These are phyloP conservation scores for Thymelicus lineola DNA, from an alignment of 2,888 invertebrate species.

Conservation along the genomic window DNA sequence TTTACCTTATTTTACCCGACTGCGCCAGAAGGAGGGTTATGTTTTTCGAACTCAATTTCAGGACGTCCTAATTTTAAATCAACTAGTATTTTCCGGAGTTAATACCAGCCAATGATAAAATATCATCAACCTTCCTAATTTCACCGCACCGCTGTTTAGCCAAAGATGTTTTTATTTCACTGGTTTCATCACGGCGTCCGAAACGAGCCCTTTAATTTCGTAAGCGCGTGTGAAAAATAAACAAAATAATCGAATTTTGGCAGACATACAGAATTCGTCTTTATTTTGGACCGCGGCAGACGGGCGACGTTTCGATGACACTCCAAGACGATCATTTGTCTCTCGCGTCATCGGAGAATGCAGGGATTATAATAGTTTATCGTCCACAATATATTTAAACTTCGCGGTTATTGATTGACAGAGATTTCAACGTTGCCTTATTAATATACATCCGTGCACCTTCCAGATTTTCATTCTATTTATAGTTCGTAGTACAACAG, in stretches of 20 bases:
- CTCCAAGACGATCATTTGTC: conserved; percentile 45
- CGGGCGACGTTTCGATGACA: conserved; percentile 40
- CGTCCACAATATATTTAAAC: conserved; percentile 9
- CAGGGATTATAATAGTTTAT: conserved; percentile 19
- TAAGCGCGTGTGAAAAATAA: conserved; percentile 49
- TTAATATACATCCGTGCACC: not conserved
- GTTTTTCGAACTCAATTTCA: no score
- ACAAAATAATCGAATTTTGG: conserved; percentile 59
- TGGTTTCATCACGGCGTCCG: not conserved
- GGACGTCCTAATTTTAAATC: no score
- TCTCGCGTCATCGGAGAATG: conserved; percentile 36
- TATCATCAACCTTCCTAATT: no score
- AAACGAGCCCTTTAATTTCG: conserved; percentile 24
- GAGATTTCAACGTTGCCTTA: conserved; percentile 9
- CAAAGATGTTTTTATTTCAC: conserved; percentile 6
- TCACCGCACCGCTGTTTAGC: no score
- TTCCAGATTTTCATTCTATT: conserved; percentile 21
- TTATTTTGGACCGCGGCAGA: conserved; percentile 54
- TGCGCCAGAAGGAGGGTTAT: no score
- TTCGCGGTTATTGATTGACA: conserved; percentile 7
- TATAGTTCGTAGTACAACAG: not conserved
- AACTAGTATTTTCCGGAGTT: no score
- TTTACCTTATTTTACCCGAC: no score
- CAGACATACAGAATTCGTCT: conserved; percentile 58
- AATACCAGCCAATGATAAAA: no score